These are phyloP conservation scores for Origma solitaria DNA, from an alignment of 2,113 vertebrate species.

Conservation along the genomic window DNA sequence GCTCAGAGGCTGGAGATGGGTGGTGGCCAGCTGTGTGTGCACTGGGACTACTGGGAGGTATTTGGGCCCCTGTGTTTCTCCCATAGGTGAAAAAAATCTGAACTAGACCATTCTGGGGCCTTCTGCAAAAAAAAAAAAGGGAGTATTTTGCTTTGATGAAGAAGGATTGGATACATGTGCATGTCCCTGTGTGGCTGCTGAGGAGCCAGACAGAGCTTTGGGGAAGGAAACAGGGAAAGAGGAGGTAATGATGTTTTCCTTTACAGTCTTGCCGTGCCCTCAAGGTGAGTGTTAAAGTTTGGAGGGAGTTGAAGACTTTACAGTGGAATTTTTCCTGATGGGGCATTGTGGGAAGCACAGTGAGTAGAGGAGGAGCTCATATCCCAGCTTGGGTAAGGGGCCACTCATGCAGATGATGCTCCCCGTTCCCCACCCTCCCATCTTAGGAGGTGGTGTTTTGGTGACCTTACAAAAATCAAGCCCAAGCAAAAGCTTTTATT, in stretches of 20 bases:
- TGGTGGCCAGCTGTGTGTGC: background rate
- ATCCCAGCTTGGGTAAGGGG: background rate
- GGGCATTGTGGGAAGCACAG: background rate
- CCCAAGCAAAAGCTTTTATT: background rate
- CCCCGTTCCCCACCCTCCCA: background rate
- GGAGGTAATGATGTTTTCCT: background rate
- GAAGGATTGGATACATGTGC: background rate
- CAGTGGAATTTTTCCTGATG: conserved; percentile 41
- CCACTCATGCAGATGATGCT: background rate
- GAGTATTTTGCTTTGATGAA: background rate
- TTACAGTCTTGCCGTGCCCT: background rate
- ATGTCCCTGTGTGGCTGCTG: fast-evolving
- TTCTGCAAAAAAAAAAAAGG: background rate
- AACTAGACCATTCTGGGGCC: background rate
- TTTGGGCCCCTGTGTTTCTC: background rate
- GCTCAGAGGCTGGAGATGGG: background rate
- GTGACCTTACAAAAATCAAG: background rate
- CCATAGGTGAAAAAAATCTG: background rate
- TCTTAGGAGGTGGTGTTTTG: background rate
- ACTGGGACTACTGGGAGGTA: background rate
- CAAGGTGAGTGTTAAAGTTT: background rate
- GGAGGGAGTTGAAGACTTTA: conserved; percentile 2
- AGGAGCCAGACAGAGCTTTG: background rate
- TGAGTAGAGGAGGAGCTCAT: background rate
- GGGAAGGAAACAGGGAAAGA: background rate